phyloP scores from a whole-genome alignment of 1,140 invertebrate species.

The Drosophila malerkotliana region DNA sequence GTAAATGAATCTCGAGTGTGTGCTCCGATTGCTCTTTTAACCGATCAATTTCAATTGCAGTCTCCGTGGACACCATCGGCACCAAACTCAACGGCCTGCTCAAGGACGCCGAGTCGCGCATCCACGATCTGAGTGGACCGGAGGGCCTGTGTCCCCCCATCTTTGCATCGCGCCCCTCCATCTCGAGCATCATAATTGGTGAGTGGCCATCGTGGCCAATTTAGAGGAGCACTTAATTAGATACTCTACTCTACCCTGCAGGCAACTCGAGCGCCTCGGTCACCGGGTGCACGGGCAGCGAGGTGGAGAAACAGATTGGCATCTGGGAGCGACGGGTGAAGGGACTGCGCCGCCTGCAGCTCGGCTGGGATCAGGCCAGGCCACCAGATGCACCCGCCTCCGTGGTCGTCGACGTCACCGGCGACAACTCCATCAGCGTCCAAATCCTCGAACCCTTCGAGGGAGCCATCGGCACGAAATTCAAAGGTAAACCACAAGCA shows the following conservation, averaged over 20 bases:
- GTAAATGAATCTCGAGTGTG: constrained; percentile 89
- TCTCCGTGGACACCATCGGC: constrained; percentile 89
- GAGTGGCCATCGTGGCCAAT: constrained; percentile 31
- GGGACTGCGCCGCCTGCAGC: constrained; percentile 88
- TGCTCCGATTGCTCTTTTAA: constrained; percentile 83
- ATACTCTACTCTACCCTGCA: constrained; percentile 38
- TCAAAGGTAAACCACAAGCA: constrained; percentile 88
- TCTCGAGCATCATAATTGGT: constrained; percentile 84
- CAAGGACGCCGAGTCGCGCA: constrained; percentile 91
- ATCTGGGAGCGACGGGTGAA: constrained; percentile 94
- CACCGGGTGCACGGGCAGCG: constrained; percentile 88
- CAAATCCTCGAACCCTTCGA: constrained; percentile 85
- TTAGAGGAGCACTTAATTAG: constrained; percentile 8
- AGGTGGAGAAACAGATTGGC: constrained; percentile 93
- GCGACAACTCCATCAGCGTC: constrained; percentile 90
- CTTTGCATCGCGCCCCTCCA: constrained; percentile 77
- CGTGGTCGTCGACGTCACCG: constrained; percentile 93
- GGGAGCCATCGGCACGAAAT: constrained; percentile 93
- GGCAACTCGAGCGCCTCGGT: constrained; percentile 84
- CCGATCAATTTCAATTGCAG: constrained; percentile 84
- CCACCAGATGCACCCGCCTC: constrained; percentile 91
- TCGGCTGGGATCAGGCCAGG: constrained; percentile 88
- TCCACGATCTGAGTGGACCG: constrained; percentile 88
- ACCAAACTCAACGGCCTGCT: constrained; percentile 90
- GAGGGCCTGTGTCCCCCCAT: constrained; percentile 69